Conservation (phyloP, 1,140 invertebrate genomes). For the Euschistus heros region DNA sequence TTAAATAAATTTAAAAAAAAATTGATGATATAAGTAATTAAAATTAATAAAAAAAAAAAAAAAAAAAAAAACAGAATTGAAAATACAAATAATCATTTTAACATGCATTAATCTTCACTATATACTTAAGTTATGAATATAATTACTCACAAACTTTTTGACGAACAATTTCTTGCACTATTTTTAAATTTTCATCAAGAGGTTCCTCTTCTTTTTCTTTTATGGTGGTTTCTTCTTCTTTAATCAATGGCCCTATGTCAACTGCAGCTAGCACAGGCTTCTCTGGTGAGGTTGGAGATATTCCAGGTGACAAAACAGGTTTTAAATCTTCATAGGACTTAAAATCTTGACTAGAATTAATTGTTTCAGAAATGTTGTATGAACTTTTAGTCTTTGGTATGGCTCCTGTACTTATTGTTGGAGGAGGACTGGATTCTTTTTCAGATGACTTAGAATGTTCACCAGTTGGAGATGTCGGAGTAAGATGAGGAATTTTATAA, state of each 20-base stretch:
- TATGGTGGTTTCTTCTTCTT: neutral
- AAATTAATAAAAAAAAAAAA: too few relatives aligned
- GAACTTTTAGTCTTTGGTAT: conserved; percentile 13
- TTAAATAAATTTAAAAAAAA: too few relatives aligned
- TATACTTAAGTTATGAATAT: too few relatives aligned
- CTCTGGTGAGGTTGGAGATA: conserved; percentile 24
- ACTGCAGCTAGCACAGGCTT: conserved; percentile 14
- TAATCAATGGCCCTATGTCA: conserved; percentile 8
- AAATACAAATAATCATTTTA: too few relatives aligned
- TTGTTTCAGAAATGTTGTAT: neutral
- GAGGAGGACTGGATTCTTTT: neutral
- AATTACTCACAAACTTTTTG: conserved; percentile 41
- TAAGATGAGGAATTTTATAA: conserved; percentile 11
- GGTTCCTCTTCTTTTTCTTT: neutral
- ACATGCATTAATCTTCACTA: too few relatives aligned
- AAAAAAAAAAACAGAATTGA: too few relatives aligned
- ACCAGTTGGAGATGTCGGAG: conserved; percentile 11
- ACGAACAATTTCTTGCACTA: conserved; percentile 54
- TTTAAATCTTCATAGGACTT: conserved; percentile 24
- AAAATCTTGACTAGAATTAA: neutral
- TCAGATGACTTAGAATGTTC: neutral
- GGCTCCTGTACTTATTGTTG: neutral
- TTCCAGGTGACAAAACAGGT: conserved; percentile 26
- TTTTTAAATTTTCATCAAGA: conserved; percentile 45
- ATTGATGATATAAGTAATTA: too few relatives aligned